A percentile compares a stretch with the other conserved stretches of the same genome.
phyloP scores from a whole-genome alignment of 2,113 vertebrate genomes.

The Labeo catla region DNA sequence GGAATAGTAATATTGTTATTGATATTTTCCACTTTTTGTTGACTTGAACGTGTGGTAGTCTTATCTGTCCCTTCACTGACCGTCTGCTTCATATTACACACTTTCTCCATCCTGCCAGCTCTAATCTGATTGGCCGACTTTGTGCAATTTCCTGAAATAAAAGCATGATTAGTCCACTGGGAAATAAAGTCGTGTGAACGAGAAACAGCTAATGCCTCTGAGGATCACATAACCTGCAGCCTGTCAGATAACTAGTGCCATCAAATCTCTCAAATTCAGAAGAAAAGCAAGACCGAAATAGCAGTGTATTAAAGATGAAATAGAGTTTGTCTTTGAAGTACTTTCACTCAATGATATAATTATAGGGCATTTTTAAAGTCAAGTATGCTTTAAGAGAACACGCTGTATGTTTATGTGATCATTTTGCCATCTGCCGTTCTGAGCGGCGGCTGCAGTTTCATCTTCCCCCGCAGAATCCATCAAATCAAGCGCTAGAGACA shows the following conservation, averaged over 20 bases:
- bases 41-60: neutral
- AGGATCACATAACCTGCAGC: neutral
- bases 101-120: neutral
- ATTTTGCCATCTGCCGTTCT: conserved; percentile 60
- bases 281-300: neutral
- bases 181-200: neutral
- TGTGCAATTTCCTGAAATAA: neutral
- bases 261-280: neutral
- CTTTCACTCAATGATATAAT: neutral
- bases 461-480: conserved; percentile 2
- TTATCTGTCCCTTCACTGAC: neutral
- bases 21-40: too few species aligned
- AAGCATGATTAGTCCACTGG: neutral
- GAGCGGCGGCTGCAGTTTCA: conserved; percentile 17
- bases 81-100: neutral
- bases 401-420: neutral
- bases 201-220: neutral
- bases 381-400: conserved; percentile 44
- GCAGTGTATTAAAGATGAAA: neutral
- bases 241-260: neutral
- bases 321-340: neutral
- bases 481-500: conserved; percentile 23
- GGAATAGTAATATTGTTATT: too few species aligned
- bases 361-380: neutral
- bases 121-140: conserved; percentile 8